Percentiles rank a stretch among this genome's conserved stretches.
Conservation (phyloP, 1,140 invertebrate genomes). For the Chlorops oryzae region DNA sequence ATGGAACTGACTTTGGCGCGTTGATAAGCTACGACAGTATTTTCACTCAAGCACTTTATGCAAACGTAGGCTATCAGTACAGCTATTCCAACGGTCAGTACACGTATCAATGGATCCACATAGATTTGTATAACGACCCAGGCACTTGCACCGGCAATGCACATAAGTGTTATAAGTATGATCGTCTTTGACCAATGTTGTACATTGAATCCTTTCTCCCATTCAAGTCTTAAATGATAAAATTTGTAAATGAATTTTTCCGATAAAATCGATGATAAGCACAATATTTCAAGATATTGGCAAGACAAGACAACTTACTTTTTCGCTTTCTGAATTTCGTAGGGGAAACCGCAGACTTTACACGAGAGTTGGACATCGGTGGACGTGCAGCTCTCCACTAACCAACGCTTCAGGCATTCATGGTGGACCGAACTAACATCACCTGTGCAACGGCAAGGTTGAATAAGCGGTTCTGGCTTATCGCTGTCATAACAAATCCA, state of each 20-base stretch:
- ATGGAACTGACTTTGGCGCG: conserved; percentile 81
- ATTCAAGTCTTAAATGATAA: conserved; percentile 57
- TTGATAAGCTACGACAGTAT: conserved; percentile 79
- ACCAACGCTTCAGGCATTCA: conserved; percentile 83
- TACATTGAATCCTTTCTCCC: conserved; percentile 73
- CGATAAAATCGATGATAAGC: not conserved
- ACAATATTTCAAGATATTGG: conserved; percentile 1
- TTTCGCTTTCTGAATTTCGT: conserved; percentile 65
- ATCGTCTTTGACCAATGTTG: conserved; percentile 67
- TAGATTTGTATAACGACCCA: conserved; percentile 78
- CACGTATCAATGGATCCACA: conserved; percentile 67
- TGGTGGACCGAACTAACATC: conserved; percentile 88
- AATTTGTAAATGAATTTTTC: not conserved
- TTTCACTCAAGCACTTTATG: conserved; percentile 74
- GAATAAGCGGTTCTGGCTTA: conserved; percentile 73
- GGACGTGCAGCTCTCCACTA: conserved; percentile 62
- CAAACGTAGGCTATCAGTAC: conserved; percentile 77
- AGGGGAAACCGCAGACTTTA: conserved; percentile 73
- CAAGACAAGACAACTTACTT: conserved; percentile 41
- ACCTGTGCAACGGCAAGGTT: conserved; percentile 84
- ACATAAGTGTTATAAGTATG: conserved; percentile 67
- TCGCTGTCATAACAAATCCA: conserved; percentile 91
- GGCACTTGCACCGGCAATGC: conserved; percentile 65
- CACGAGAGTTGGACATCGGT: conserved; percentile 60
- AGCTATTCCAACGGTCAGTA: conserved; percentile 72